Base-by-base conservation (phyloP, 2,797 vertebrate genomes). In the Heterohyrax brucei region DNA sequence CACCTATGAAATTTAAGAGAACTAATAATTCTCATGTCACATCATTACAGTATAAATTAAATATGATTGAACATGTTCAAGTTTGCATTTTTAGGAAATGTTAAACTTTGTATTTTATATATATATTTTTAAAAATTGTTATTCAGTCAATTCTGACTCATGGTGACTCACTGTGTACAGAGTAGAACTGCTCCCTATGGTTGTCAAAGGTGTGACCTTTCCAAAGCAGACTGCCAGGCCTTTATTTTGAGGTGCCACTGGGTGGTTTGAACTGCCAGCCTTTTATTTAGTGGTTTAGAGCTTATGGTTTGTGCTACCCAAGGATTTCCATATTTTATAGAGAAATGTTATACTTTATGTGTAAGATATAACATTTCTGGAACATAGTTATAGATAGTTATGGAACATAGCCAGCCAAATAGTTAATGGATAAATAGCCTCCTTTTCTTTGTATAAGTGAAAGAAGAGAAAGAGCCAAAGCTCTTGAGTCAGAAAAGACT, bases 401-500 rank as follows among this genome's bases (percentile, higher is more conserved):
- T 39, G 39, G 39, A 39, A 39, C 39, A 39, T 39, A 39, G 39
- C 39, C 39, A 39, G 39, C 39, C 39, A 39, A 39, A 39, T 39
- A 39, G 39, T 39, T 39, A 39, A 39, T 39, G 82, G 44, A 66
- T 46, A 82, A 93, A 85, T 33, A 77, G 19, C 18, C 0, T 80
- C 21, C 48, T 0, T 86, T 85, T 30, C 3, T 73, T 89, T 97
- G 53, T 21, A n/a, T 7, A 30, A 72, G 8, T 3, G 3, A 77
- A 92, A 4, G 12, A 86, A 78, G 10, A 62, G 62, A 88, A 82
- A 22, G 5, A 81, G 10, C 39, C 91, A 64, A 0, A 73, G 5
- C 1, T 88, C 44, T 73, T 96, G 82, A 39, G n/a, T 66, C 64
- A 93, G 26, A 78, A 77, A 94, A 90, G 16, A 4, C 90, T 79